phyloP scores from a whole-genome alignment of 2,888 invertebrate genomes.

The Morpho achilles region DNA sequence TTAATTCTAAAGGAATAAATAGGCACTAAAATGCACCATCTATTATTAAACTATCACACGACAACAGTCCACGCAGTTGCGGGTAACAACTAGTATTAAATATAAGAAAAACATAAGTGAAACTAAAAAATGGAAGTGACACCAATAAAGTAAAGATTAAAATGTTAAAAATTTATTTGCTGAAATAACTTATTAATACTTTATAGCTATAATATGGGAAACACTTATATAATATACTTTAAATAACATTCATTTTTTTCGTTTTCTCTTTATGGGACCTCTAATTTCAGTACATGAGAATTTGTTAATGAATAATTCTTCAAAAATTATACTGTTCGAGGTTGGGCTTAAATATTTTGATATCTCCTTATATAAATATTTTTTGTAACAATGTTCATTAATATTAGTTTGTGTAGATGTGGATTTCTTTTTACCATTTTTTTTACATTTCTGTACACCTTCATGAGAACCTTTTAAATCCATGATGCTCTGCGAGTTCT shows the following conservation, averaged over 20 bases:
- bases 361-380: slow-evolving; percentile 55
- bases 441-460: slow-evolving; percentile 19
- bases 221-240: background rate
- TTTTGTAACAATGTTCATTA: slow-evolving; percentile 48
- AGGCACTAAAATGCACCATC: too few relatives aligned
- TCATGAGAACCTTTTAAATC: slow-evolving; percentile 40
- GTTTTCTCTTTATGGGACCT: slow-evolving; percentile 38
- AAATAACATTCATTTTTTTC: slow-evolving; percentile 34
- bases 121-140: too few relatives aligned
- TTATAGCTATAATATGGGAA: background rate
- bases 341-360: slow-evolving; percentile 57
- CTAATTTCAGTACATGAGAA: slow-evolving; percentile 29
- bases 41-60: too few relatives aligned
- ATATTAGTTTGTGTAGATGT: slow-evolving; percentile 42
- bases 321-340: slow-evolving; percentile 56
- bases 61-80: too few relatives aligned
- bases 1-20: too few relatives aligned
- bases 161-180: too few relatives aligned
- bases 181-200: background rate
- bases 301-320: slow-evolving; percentile 64
- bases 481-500: slow-evolving; percentile 53
- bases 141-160: too few relatives aligned
- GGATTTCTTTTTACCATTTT: slow-evolving; percentile 29
- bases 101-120: too few relatives aligned
- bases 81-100: too few relatives aligned